Base-by-base conservation (phyloP, 1,140 invertebrate species). In the Lutraria rhynchaena region DNA sequence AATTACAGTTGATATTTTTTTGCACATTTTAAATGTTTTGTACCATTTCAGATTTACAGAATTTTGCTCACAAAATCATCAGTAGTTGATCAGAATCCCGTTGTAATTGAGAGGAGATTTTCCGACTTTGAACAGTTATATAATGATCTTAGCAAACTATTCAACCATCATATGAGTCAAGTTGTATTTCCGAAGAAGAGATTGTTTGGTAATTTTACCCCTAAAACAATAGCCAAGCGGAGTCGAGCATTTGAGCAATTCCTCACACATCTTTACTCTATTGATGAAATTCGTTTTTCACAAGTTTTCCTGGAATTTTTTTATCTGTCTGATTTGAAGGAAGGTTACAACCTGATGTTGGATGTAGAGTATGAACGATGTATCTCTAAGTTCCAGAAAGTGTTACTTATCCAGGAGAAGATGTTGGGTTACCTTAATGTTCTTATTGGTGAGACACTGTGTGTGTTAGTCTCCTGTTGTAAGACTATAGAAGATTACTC, bases 111-210 rank as follows among this genome's bases (percentile, higher is more conserved):
- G 86, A 92, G 95, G 78, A 93, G 96, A 84, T 96, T 96, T 86
- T 96, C 96, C 9, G 95, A 96, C 86, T 96, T 96, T 91, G 92
- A 95, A 22, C 94, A 94, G 70, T 92, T 96, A 3, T 96, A 95
- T 90, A 93, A 94, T 83, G 90, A 92, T 3, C 90, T 96, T 2
- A 94, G 93, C 83, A 94, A 94, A 75, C 93, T 94, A 57, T 94
- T 94, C 91, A 94, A 95, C 5, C 57, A 92, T 19, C 87, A 94
- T 58, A 91, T 96, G 89, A 89, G 89, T 65, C 91, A 90, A 51
- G 89, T 96, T 7, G 91, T 93, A 69, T 96, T 96, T 92, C 96
- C 96, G 9, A 95, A 94, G 87, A 96, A 96, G 93, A 93, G 94
- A 76, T 87, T 96, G 13, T 91, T 95, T 60, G 96, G 96, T 1